Evolutionary conservation across 2,888 invertebrate species (phyloP).

Genomic region (Pseudeuparius sepicola): DNA sequence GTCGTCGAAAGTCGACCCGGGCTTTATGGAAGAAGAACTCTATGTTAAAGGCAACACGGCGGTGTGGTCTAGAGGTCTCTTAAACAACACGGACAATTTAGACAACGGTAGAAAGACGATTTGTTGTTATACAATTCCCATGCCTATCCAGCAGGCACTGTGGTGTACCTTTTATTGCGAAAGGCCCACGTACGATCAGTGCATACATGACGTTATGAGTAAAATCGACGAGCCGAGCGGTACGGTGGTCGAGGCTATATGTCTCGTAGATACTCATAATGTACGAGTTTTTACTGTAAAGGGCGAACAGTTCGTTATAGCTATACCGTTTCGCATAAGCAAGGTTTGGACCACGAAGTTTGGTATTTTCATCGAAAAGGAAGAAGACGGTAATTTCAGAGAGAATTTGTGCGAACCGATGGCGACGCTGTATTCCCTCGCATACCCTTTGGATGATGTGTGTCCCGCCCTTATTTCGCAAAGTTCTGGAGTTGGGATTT

Average conservation of each 20-base stretch:
- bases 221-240: slow-evolving; percentile 43
- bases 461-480: slow-evolving; percentile 71
- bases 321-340: slow-evolving; percentile 70
- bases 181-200: slow-evolving; percentile 43
- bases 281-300: slow-evolving; percentile 68
- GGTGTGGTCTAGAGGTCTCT: slow-evolving; percentile 62
- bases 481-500: slow-evolving; percentile 47
- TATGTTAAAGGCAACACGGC: slow-evolving; percentile 79
- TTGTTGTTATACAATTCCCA: slow-evolving; percentile 70
- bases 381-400: slow-evolving; percentile 36
- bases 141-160: slow-evolving; percentile 70
- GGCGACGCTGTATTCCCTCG: slow-evolving; percentile 75
- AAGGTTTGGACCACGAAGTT: slow-evolving; percentile 77
- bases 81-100: slow-evolving; percentile 42
- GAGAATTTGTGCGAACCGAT: slow-evolving; percentile 39
- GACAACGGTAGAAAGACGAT: slow-evolving; percentile 47
- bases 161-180: slow-evolving; percentile 59
- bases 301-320: slow-evolving; percentile 74
- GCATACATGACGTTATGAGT: slow-evolving; percentile 33
- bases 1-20: slow-evolving; percentile 24
- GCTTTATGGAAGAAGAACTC: slow-evolving; percentile 70
- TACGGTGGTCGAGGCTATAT: slow-evolving; percentile 54
- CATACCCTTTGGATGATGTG: slow-evolving; percentile 86
- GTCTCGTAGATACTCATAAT: slow-evolving; percentile 64
- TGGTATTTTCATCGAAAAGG: slow-evolving; percentile 76